phyloP scores from a whole-genome alignment of 2,888 invertebrate genomes.

The Mimas tiliae region DNA sequence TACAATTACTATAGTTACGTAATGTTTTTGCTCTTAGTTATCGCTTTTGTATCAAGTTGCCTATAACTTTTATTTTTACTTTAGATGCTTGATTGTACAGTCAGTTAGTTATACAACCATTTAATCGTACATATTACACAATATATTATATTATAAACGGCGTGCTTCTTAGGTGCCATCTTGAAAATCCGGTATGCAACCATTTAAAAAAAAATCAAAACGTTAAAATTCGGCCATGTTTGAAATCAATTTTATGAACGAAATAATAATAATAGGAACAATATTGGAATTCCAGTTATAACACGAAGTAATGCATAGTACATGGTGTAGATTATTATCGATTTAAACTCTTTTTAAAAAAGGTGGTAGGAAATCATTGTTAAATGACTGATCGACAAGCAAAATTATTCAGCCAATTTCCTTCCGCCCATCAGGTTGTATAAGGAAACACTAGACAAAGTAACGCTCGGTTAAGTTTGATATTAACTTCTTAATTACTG shows the following conservation, averaged over 20 bases:
- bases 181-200: background rate
- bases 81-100: background rate
- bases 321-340: too few species aligned
- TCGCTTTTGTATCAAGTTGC: constrained; percentile 14
- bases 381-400: constrained; percentile 26
- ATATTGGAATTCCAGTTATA: too few species aligned
- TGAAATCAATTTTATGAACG: too few species aligned
- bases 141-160: background rate
- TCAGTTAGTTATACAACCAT: background rate
- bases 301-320: too few species aligned
- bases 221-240: too few species aligned
- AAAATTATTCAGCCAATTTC: constrained; percentile 25
- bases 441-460: constrained; percentile 22
- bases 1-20: constrained; percentile 49
- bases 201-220: background rate
- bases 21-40: constrained; percentile 44
- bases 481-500: constrained; percentile 24
- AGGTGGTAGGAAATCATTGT: background rate
- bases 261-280: too few species aligned
- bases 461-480: constrained; percentile 45
- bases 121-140: background rate
- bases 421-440: constrained; percentile 41
- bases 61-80: constrained; percentile 8
- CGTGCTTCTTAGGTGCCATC: background rate
- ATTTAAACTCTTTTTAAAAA: background rate